These are phyloP conservation scores for Chymomyza amoena DNA, from an alignment of 2,888 invertebrate genomes.

Conservation along the genomic window DNA sequence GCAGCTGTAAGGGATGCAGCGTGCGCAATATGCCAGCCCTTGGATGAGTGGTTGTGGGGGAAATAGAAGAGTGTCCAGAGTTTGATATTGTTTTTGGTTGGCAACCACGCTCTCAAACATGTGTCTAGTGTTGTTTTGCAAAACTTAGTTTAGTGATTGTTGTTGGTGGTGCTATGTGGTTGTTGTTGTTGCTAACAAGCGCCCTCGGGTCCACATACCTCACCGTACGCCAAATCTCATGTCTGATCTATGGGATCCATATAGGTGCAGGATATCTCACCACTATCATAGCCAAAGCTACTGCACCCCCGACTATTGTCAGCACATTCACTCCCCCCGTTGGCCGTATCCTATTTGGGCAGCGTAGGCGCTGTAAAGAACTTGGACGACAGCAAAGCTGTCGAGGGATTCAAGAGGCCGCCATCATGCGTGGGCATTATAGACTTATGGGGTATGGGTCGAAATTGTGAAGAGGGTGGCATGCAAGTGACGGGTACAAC, in stretches of 20 bases:
- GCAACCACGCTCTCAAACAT: slow-evolving; percentile 30
- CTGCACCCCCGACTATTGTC: slow-evolving; percentile 31
- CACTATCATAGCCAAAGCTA: slow-evolving; percentile 71
- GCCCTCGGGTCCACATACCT: slow-evolving; percentile 67
- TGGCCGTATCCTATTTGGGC: slow-evolving; percentile 78
- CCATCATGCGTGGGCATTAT: slow-evolving; percentile 73
- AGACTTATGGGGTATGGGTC: slow-evolving; percentile 78
- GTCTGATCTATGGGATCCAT: slow-evolving; percentile 77
- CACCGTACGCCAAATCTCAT: slow-evolving; percentile 72
- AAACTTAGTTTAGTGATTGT: slow-evolving; percentile 8
- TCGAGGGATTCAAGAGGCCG: slow-evolving; percentile 72
- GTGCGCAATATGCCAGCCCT: slow-evolving; percentile 81
- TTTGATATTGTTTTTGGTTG: slow-evolving; percentile 38
- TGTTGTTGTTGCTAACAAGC: slow-evolving; percentile 41
- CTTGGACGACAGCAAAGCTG: slow-evolving; percentile 77
- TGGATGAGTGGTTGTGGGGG: slow-evolving; percentile 23
- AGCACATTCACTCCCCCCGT: slow-evolving; percentile 69
- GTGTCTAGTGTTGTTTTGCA: slow-evolving; percentile 44
- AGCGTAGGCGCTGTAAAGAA: slow-evolving; percentile 78
- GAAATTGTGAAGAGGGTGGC: slow-evolving; percentile 79
- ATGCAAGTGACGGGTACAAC: slow-evolving; percentile 76
- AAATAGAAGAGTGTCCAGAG: slow-evolving; percentile 57
- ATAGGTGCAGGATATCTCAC: slow-evolving; percentile 76
- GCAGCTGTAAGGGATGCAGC: slow-evolving; percentile 83
- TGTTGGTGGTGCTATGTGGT: slow-evolving; percentile 22